Base-by-base conservation (phyloP, 2,113 vertebrate species). In the Hystrix brachyura region DNA sequence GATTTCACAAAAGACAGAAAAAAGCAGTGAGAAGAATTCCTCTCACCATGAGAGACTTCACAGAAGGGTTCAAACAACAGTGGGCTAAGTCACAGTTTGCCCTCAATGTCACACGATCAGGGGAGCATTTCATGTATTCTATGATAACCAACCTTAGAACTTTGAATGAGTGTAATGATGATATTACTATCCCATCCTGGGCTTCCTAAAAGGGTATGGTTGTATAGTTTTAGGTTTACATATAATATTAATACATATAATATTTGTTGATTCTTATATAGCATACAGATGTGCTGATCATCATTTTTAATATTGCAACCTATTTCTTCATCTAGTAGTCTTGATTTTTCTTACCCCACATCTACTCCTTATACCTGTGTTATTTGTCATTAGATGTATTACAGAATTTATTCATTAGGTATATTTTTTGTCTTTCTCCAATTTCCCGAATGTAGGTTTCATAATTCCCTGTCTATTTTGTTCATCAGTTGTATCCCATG, bases 1-100 rank as follows among this genome's bases (percentile, higher is more conserved):
- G 72, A 55, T 95, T 38, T 88, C 64, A 92, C 23, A 85, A 59
- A 81, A 95, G 86, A 94, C 43, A 92, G 71, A n/a, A 87, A 76
- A 80, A 82, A 71, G 82, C 79, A 53, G 46, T 48, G 29, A 53
- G 25, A 93, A 55, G 60, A 95, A 97, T 82, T 65, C 78, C 78
- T 94, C 88, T 96, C 90, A 80, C 57, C 62, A 64, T 0, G 3
- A 55, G 79, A 60, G 19, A 89, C 53, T 72, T 78, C 67, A 32
- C 71, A 84, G 64, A 5, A 55, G n/a, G 6, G 64, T 64, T 59
- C 51, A 83, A n/a, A 80, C 0, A 57, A 48, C 55, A 53, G 46
- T 23, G 14, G 23, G 0, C 0, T 51, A 1, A 72, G 81, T 38
- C 81, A 7, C 21, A 57, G 18, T 80, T 88, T 60, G 23, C 38